A percentile compares a stretch with the other conserved stretches of the same genome.
Evolutionary conservation across 1,140 invertebrate genomes (phyloP).

Genomic region (Panagrolaimus sp.): DNA sequence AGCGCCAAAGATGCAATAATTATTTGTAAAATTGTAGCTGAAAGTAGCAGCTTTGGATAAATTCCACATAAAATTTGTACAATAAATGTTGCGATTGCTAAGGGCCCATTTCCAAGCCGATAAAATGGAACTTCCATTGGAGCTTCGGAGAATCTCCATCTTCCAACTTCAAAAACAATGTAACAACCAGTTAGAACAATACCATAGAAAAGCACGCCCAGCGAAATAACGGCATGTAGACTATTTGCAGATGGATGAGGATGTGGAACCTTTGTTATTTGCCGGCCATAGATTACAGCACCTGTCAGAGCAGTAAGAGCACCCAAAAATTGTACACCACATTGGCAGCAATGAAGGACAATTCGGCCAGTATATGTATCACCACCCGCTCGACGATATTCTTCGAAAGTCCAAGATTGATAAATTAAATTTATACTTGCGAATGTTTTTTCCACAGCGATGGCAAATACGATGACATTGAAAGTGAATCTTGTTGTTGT

Average conservation of each 20-base stretch:
- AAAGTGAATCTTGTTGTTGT: slow-evolving; percentile 34
- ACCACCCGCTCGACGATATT: slow-evolving; percentile 28
- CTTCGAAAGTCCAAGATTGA: slow-evolving; percentile 45
- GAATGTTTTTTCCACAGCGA: slow-evolving; percentile 47
- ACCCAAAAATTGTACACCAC: slow-evolving; percentile 33
- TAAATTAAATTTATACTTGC: slow-evolving; percentile 54
- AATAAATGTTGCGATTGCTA: slow-evolving; percentile 51
- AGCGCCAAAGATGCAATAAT: slow-evolving; percentile 49
- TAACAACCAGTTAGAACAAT: slow-evolving; percentile 51
- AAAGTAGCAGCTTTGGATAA: slow-evolving; percentile 36
- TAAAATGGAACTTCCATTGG: slow-evolving; percentile 53
- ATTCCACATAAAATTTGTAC: slow-evolving; percentile 40
- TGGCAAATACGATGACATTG: slow-evolving; percentile 24
- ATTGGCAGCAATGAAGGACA: slow-evolving; percentile 49
- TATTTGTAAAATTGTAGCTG: slow-evolving; percentile 49
- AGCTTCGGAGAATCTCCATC: slow-evolving; percentile 51
- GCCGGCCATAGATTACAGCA: slow-evolving; percentile 42
- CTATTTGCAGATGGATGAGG: slow-evolving; percentile 22
- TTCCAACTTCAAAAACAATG: slow-evolving; percentile 56
- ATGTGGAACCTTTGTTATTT: slow-evolving; percentile 33
- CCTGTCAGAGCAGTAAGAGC: slow-evolving; percentile 43
- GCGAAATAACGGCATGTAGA: slow-evolving; percentile 46
- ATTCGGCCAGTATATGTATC: slow-evolving; percentile 51
- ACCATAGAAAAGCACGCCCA: slow-evolving; percentile 52
- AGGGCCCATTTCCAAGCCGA: slow-evolving; percentile 52